Evolutionary conservation across 2,113 vertebrate genomes (phyloP), one percentile per base, ranked within the genome.

Genomic region (Trichechus manatus): DNA sequence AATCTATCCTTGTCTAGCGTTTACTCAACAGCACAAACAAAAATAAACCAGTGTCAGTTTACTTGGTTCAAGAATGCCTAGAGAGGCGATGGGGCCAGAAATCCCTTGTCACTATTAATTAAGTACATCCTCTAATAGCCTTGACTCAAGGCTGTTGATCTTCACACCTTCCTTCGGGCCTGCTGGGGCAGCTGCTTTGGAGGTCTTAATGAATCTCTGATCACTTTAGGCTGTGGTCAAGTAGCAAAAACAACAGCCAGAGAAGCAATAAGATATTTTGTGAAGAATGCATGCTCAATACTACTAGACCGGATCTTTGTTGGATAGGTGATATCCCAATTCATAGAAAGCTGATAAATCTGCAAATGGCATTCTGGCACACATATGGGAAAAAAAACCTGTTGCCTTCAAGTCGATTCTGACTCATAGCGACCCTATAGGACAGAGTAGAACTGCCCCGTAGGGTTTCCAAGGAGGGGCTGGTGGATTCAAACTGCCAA

Each of bases 71-170:
- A 98, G 95, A 97, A 98, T 3, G 92, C 98, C 97, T 80, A 98
- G 98, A 97, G 98, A 98, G 98, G 98, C 83, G 93, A 98, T 95
- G 98, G 96, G 98, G 96, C 98, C 98, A 97, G 97, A 98, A 98
- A 98, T 98, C 98, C 97, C 98, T 97, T 98, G 98, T 98, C 98
- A 98, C 98, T 97, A 79, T 99, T 98, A 98, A 98, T 98, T 98
- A 98, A 98, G 98, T 96, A 98, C 97, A 98, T 98, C 98, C 98
- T 98, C 97, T 70, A 90, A 97, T 87, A 91, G 87, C 64, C 92
- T 89, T 2, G 5, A 47, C 42, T 89, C 13, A 0, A 36, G 91
- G 97, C 97, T 98, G 98, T 98, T 98, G 98, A 98, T 98, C 98
- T 98, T 98, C 98, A 98, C 98, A 98, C 98, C 97, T 98, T 98